Conservation (phyloP, 2,113 vertebrate species). For the Hyaena hyaena region DNA sequence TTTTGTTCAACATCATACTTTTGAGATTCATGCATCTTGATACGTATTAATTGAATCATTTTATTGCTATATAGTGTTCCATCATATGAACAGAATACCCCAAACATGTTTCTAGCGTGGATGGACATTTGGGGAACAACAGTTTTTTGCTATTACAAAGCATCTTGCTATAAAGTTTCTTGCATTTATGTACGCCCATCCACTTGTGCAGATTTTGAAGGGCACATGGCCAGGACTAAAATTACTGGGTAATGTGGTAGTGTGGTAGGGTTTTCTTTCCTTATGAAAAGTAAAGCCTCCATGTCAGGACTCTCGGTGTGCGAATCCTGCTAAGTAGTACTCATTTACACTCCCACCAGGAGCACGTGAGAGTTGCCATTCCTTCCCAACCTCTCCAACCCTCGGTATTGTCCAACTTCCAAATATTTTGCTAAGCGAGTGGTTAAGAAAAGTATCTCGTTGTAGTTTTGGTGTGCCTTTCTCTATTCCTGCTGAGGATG, state of each 20-base stretch:
- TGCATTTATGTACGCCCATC: background rate
- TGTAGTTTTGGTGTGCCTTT: conserved; percentile 8
- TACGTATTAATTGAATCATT: background rate
- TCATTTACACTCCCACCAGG: too few species aligned
- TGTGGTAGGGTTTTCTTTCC: too few species aligned
- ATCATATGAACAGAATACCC: background rate
- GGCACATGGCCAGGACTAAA: background rate
- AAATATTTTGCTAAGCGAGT: background rate
- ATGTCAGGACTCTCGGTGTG: too few species aligned
- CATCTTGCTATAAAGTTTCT: background rate
- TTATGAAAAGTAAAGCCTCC: too few species aligned
- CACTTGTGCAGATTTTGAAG: background rate
- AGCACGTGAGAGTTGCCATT: background rate
- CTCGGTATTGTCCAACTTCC: background rate
- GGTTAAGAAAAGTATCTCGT: background rate
- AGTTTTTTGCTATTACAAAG: background rate
- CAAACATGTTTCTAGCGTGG: background rate
- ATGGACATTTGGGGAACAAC: background rate
- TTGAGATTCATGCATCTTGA: background rate
- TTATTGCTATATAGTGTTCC: background rate
- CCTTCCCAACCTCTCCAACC: background rate
- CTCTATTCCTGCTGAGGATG: background rate
- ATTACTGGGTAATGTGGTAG: background rate
- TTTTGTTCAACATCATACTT: conserved; percentile 3
- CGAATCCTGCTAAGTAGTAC: too few species aligned